Percentiles rank a stretch among this genome's conserved stretches.
Evolutionary conservation across 2,797 vertebrate genomes (phyloP).

Genomic region (Manis pentadactyla): DNA sequence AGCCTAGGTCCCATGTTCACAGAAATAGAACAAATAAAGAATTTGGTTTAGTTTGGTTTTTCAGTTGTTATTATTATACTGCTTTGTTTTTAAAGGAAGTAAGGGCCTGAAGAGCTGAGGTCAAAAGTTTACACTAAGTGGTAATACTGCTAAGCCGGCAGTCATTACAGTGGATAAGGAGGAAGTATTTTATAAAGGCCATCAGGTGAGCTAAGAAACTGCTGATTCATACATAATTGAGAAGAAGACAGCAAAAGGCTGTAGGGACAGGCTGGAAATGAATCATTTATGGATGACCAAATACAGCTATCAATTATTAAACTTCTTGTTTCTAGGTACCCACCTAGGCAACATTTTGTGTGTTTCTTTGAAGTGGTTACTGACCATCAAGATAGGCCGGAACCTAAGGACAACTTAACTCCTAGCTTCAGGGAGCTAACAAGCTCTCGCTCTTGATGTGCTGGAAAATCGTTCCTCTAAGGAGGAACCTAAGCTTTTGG

Average conservation of each 20-base stretch:
- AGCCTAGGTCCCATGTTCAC: not conserved
- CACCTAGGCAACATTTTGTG: not conserved
- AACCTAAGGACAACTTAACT: constrained; percentile 34
- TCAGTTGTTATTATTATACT: not conserved
- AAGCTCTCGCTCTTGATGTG: not conserved
- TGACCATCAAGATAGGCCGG: not conserved
- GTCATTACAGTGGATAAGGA: not conserved
- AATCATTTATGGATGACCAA: constrained; percentile 45
- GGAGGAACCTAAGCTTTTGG: not conserved
- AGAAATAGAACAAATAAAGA: not conserved
- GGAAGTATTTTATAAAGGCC: not conserved
- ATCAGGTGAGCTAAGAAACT: not conserved
- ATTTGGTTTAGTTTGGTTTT: not conserved
- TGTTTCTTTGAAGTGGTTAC: constrained; percentile 5
- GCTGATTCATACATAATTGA: constrained; percentile 34
- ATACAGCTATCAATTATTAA: not conserved
- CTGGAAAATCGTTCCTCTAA: not conserved
- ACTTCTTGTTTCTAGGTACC: constrained; percentile 1
- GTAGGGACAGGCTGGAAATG: not conserved
- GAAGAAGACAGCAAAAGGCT: constrained; percentile 32
- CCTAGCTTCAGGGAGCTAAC: not conserved
- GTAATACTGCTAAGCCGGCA: not conserved
- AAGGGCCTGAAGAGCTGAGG: not conserved
- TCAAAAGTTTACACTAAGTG: not conserved
- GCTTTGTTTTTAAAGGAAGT: constrained; percentile 49